Evolutionary conservation across 2,113 vertebrate species (phyloP).

Genomic region (Limanda limanda): DNA sequence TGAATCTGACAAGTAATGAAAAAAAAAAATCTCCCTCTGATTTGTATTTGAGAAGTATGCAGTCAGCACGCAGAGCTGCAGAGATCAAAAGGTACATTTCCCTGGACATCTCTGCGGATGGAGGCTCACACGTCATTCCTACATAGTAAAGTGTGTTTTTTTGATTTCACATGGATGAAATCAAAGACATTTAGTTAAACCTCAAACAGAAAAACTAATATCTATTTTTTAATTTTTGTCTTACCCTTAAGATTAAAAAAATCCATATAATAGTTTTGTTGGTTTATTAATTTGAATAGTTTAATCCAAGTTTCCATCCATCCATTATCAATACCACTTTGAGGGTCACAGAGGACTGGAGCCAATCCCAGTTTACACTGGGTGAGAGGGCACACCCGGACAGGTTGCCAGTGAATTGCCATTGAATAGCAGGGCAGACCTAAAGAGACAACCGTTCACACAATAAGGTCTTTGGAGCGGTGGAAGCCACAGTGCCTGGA

Average conservation of each 20-base stretch:
- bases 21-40: slow-evolving; percentile 1
- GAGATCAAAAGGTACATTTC: slow-evolving; percentile 64
- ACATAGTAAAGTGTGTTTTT: not conserved
- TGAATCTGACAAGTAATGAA: slow-evolving; percentile 38
- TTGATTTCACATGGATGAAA: not conserved
- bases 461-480: too few species aligned
- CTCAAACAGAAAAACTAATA: not conserved
- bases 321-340: too few species aligned
- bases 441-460: too few species aligned
- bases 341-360: too few species aligned
- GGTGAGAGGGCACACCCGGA: too few species aligned
- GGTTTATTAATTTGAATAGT: too few species aligned
- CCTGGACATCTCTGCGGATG: slow-evolving; percentile 12
- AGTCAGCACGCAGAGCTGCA: slow-evolving; percentile 41
- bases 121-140: slow-evolving; percentile 41
- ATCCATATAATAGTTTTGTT: not conserved
- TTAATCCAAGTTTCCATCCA: not conserved
- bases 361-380: too few species aligned
- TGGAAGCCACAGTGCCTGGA: too few species aligned
- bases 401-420: too few species aligned
- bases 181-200: slow-evolving; percentile 6
- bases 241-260: not conserved
- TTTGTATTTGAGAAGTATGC: slow-evolving; percentile 44
- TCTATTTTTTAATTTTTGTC: not conserved
- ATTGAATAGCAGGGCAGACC: too few species aligned